phyloP scores from a whole-genome alignment of 2,113 vertebrate species.

The Nycticorax nycticorax region DNA sequence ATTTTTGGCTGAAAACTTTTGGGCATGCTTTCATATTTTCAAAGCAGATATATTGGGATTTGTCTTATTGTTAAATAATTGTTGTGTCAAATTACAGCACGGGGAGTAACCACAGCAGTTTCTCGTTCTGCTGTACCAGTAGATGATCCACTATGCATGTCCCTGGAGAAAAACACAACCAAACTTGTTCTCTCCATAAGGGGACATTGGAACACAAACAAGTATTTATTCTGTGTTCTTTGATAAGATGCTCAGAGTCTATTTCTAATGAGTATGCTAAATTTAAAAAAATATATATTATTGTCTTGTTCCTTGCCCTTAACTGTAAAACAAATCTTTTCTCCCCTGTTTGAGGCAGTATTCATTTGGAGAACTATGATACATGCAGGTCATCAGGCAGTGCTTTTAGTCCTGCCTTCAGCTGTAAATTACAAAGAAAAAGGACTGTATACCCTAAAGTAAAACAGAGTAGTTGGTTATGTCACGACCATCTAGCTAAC shows the following conservation, averaged over 20 bases:
- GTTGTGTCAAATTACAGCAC: slow-evolving; percentile 25
- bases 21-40: neutral
- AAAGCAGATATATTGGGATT: neutral
- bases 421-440: neutral
- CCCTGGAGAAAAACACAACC: neutral
- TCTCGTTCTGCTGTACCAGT: neutral
- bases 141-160: neutral
- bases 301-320: neutral
- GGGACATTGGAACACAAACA: neutral
- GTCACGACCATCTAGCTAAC: neutral
- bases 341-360: neutral
- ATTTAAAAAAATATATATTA: neutral
- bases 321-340: neutral
- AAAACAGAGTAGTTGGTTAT: neutral
- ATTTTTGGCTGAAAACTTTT: neutral
- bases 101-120: neutral
- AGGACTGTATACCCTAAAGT: neutral
- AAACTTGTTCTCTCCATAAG: neutral
- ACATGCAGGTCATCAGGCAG: neutral
- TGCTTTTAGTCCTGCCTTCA: neutral
- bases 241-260: neutral
- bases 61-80: slow-evolving; percentile 21
- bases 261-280: neutral
- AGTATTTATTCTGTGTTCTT: neutral
- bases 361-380: neutral